Conservation (phyloP, 64 coral and sea anemone genomes). For the Actinia tenebrosa region DNA sequence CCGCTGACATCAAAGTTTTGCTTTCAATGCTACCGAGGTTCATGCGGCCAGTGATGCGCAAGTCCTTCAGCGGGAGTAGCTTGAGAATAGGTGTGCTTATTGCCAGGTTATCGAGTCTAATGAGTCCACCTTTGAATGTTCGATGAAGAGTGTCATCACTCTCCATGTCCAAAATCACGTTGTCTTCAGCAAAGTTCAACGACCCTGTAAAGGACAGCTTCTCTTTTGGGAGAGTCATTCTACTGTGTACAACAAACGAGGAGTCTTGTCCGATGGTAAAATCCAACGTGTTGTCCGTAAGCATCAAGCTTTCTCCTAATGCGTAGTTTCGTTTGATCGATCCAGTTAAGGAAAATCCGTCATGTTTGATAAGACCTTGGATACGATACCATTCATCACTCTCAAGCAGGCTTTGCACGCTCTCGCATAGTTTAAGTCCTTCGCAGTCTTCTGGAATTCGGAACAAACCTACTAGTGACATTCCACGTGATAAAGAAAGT, state of each 20-base stretch:
- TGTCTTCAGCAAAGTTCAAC: conserved; percentile 59
- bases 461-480: conserved; percentile 73
- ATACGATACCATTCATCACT: conserved; percentile 81
- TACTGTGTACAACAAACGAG: conserved; percentile 51
- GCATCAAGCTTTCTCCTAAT: conserved; percentile 71
- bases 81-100: conserved; percentile 64
- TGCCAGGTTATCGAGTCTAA: conserved; percentile 63
- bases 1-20: conserved; percentile 34
- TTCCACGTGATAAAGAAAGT: conserved; percentile 76
- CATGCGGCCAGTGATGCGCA: conserved; percentile 52
- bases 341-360: conserved; percentile 49
- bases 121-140: conserved; percentile 64
- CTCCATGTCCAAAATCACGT: conserved; percentile 69
- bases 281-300: conserved; percentile 73
- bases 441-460: conserved; percentile 75
- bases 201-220: conserved; percentile 58
- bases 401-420: conserved; percentile 57
- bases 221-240: conserved; percentile 62
- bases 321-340: conserved; percentile 65
- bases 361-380: conserved; percentile 67
- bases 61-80: conserved; percentile 56
- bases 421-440: conserved; percentile 56
- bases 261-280: conserved; percentile 47
- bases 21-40: conserved; percentile 68
- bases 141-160: conserved; percentile 58